Percentiles rank a stretch among this genome's conserved stretches.
These are phyloP conservation scores for Eulemur macaco DNA, from an alignment of 2,113 vertebrate species.

Conservation along the genomic window DNA sequence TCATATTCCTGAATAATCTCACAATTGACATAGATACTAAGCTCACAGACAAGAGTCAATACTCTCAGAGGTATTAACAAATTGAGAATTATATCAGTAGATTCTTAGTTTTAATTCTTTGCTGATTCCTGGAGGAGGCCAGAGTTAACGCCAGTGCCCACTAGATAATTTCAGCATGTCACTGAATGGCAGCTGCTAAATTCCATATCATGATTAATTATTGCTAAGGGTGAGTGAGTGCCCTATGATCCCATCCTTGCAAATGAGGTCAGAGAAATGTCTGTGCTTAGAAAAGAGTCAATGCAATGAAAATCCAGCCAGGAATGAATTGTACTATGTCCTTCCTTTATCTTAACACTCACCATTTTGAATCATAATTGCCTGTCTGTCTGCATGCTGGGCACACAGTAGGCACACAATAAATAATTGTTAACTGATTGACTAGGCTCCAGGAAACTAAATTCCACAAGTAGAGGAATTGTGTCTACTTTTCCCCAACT, in stretches of 20 bases:
- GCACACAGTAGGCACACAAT: not conserved
- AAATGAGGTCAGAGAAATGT: slow-evolving; percentile 36
- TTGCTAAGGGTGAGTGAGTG: not conserved
- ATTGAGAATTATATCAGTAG: not conserved
- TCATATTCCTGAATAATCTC: not conserved
- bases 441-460: not conserved
- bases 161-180: not conserved
- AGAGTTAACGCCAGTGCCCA: not conserved
- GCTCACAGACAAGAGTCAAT: not conserved
- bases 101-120: not conserved
- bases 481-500: not conserved
- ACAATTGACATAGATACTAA: not conserved
- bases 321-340: not conserved
- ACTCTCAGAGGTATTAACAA: not conserved
- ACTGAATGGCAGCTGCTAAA: not conserved
- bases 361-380: not conserved
- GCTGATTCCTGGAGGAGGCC: not conserved
- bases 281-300: not conserved
- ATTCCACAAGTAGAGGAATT: not conserved
- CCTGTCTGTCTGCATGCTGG: not conserved
- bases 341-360: not conserved
- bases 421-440: not conserved
- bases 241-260: not conserved
- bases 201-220: not conserved
- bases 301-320: not conserved